Base-by-base conservation (phyloP, 1,140 invertebrate species). In the Palaemon carinicauda region DNA sequence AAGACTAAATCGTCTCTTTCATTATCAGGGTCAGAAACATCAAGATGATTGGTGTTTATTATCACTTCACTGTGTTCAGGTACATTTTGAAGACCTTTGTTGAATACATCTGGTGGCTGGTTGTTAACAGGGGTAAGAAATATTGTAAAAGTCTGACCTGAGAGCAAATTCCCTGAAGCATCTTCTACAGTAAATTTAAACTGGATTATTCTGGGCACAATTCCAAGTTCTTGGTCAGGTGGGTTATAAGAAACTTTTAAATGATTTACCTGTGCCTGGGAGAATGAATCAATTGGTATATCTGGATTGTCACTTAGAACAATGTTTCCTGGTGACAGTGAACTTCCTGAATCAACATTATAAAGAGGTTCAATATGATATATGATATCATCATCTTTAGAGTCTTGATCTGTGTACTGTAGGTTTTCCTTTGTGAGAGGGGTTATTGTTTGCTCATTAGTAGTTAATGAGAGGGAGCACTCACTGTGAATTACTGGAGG, bases 161-260 rank as follows among this genome's bases (percentile, higher is more conserved):
- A 81, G 10, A 91, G 82, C 19, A 90, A 53, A 88, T 92, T 92
- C 52, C 91, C 91, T 19, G 90, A 89, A n/a, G 87, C 80, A 81
- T 92, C 92, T 65, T 90, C 89, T 1, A 92, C 92, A 77, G 90
- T 89, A 82, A 91, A 92, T 73, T 90, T 87, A 87, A 92, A 91
- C 74, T 92, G 91, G 24, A 92, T 90, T 56, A 91, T 89, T 75
- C 91, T 89, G 2, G 91, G 90, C 10, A 90, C 88, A 33, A 92
- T 88, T 1, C 92, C 92, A 19, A 92, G 87, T 82, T 92, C 92
- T 31, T 88, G 87, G n/a, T 52, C 27, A 12, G 92, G 91, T 1
- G 92, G 92, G 50, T 90, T 87, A 80, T 91, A 92, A 81, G 92
- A 92, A 41, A 92, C 90, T 89, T 92, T 92, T 27, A 90, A 89